phyloP scores from a whole-genome alignment of 2,888 invertebrate species.

The Boloria selene region DNA sequence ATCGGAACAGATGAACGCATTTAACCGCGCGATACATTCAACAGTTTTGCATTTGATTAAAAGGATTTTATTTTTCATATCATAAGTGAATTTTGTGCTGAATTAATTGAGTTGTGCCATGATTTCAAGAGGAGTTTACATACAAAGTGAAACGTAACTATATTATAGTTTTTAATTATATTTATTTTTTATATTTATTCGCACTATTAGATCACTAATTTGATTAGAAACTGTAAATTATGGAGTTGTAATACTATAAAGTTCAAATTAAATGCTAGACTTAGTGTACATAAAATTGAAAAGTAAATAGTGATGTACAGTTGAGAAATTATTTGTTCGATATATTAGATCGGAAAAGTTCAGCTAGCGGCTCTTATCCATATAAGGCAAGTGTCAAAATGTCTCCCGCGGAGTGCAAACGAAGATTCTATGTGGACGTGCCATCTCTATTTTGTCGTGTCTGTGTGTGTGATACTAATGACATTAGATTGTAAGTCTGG shows the following conservation, averaged over 20 bases:
- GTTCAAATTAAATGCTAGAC: neutral
- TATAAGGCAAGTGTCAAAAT: slow-evolving; percentile 61
- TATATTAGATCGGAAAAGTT: slow-evolving; percentile 34
- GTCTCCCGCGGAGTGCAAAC: slow-evolving; percentile 39
- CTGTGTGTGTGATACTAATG: neutral
- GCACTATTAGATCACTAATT: no score
- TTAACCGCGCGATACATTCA: neutral
- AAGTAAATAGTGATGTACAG: slow-evolving; percentile 24
- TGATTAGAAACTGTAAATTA: neutral
- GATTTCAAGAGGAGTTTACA: no score
- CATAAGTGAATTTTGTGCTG: neutral
- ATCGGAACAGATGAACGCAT: slow-evolving; percentile 4
- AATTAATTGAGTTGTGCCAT: neutral
- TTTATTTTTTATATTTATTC: no score
- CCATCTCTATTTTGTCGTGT: slow-evolving; percentile 2
- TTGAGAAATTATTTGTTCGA: slow-evolving; percentile 38
- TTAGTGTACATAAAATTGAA: slow-evolving; percentile 5
- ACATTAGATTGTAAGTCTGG: neutral
- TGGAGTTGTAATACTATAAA: neutral
- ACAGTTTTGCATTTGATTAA: neutral
- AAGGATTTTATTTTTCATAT: neutral
- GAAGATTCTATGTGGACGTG: neutral
- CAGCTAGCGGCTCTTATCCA: slow-evolving; percentile 43
- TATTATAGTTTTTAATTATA: no score
- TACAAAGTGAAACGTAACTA: no score